Percentiles rank a stretch among this genome's conserved stretches.
Evolutionary conservation across 2,113 vertebrate genomes (phyloP).

Genomic region (Macheiramphus alcinus): DNA sequence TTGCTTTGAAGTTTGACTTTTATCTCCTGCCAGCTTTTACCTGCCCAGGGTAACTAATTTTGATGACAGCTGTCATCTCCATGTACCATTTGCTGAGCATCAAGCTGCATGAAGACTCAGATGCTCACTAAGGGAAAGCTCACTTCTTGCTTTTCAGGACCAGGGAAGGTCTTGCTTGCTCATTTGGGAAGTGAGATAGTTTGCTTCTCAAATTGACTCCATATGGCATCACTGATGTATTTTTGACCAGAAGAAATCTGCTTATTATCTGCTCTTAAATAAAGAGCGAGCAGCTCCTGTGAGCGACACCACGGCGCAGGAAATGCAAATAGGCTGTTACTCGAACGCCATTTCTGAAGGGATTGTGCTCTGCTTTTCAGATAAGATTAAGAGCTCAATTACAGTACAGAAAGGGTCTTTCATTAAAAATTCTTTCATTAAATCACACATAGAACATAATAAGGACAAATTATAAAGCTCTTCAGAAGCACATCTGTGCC

Average conservation of each 20-base stretch:
- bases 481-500: background rate
- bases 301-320: accelerated
- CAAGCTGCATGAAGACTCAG: background rate
- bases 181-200: background rate
- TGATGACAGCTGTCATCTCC: background rate
- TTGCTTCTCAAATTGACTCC: background rate
- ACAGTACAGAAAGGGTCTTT: constrained; percentile 23
- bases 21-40: background rate
- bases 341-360: background rate
- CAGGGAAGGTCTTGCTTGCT: background rate
- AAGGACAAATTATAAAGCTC: constrained; percentile 4
- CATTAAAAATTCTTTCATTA: constrained; percentile 3
- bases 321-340: background rate
- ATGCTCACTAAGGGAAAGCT: background rate
- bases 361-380: constrained; percentile 18
- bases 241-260: background rate
- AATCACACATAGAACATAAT: constrained; percentile 10
- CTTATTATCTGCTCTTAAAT: background rate
- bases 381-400: constrained; percentile 40
- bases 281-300: background rate
- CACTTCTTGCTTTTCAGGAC: background rate
- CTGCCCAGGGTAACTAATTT: background rate
- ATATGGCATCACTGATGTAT: background rate
- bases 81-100: background rate
- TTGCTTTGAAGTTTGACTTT: background rate